Evolutionary conservation across 2,888 invertebrate species (phyloP).

Genomic region (Charanyca ferruginea): DNA sequence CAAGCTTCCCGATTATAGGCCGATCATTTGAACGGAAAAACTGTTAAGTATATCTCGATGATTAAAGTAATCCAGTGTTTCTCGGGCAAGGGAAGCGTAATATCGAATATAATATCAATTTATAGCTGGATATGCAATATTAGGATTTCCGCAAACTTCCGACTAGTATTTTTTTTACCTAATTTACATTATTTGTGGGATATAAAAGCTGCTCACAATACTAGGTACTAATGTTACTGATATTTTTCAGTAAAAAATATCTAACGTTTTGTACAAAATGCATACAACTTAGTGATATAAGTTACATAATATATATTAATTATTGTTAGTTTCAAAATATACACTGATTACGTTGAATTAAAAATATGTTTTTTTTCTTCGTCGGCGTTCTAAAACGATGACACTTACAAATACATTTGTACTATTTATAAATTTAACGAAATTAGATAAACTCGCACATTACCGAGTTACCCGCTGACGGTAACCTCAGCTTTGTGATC

Average conservation of each 20-base stretch:
- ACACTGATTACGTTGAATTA: slow-evolving; percentile 74
- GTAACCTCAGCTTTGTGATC: slow-evolving; percentile 70
- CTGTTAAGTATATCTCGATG: slow-evolving; percentile 20
- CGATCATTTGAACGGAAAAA: slow-evolving; percentile 60
- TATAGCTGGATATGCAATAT: slow-evolving; percentile 79
- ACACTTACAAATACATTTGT: slow-evolving; percentile 87
- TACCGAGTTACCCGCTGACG: slow-evolving; percentile 72
- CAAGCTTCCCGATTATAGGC: slow-evolving; percentile 73
- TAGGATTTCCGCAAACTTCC: slow-evolving; percentile 75
- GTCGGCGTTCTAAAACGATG: slow-evolving; percentile 59
- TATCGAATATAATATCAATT: slow-evolving; percentile 76
- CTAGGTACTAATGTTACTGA: slow-evolving; percentile 69
- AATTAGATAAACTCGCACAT: slow-evolving; percentile 70
- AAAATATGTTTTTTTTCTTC: slow-evolving; percentile 69
- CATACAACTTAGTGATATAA: slow-evolving; percentile 74
- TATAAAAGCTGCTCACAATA: slow-evolving; percentile 85
- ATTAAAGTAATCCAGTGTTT: slow-evolving; percentile 70
- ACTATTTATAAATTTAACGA: slow-evolving; percentile 87
- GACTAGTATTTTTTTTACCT: slow-evolving; percentile 83
- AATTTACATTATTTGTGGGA: slow-evolving; percentile 77
- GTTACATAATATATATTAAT: slow-evolving; percentile 76
- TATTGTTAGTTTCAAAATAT: slow-evolving; percentile 79
- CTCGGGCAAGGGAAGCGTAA: slow-evolving; percentile 70
- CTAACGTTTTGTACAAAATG: slow-evolving; percentile 87
- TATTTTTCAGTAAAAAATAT: slow-evolving; percentile 83